phyloP scores from a whole-genome alignment of 2,797 vertebrate genomes.

The Ispidina picta region DNA sequence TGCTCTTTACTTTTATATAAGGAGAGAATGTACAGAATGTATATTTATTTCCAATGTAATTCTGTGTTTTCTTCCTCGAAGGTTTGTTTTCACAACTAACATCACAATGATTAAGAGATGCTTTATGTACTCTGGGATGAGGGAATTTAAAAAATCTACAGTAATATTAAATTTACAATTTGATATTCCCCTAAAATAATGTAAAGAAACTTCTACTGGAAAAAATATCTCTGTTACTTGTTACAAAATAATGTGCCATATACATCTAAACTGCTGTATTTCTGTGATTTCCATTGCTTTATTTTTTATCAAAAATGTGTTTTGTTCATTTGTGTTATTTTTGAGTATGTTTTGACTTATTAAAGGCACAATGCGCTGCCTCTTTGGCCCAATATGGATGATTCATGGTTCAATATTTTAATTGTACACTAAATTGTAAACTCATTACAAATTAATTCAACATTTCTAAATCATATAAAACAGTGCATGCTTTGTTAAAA shows the following conservation, averaged over 20 bases:
- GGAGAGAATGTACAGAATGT: background rate
- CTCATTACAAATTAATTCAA: conserved; percentile 35
- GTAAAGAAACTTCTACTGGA: background rate
- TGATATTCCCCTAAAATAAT: background rate
- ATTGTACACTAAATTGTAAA: background rate
- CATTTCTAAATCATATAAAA: conserved; percentile 3
- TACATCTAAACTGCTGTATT: background rate
- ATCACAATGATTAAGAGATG: background rate
- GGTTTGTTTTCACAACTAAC: conserved; percentile 9
- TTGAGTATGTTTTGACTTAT: background rate
- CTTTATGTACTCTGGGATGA: background rate
- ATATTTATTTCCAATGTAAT: background rate
- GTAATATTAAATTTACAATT: background rate
- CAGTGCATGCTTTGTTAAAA: background rate
- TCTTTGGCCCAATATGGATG: background rate
- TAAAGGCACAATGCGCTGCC: background rate
- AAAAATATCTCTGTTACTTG: background rate
- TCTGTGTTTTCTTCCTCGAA: background rate
- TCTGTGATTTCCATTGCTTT: background rate
- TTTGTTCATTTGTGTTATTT: background rate
- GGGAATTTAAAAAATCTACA: background rate
- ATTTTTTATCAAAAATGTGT: background rate
- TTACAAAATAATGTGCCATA: background rate
- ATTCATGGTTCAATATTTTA: conserved; percentile 18
- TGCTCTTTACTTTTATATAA: background rate